These are phyloP conservation scores for Sepioteuthis lessoniana DNA, from an alignment of 2,888 invertebrate genomes.

Conservation along the genomic window DNA sequence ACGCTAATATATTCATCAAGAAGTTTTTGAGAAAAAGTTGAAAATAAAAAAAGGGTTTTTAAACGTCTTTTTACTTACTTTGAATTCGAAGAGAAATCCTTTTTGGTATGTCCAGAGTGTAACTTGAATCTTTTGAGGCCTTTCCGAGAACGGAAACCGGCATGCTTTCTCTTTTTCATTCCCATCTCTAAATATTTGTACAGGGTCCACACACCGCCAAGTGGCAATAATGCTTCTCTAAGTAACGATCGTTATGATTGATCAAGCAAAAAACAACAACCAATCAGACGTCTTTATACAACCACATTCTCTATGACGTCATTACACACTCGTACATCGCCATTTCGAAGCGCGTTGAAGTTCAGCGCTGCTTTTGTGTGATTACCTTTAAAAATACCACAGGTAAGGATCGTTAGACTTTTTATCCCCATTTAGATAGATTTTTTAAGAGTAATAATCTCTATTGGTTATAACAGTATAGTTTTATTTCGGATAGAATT, in stretches of 20 bases:
- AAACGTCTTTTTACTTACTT: too few relatives aligned
- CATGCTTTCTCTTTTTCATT: not conserved
- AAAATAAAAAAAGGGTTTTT: too few relatives aligned
- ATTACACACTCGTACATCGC: constrained; percentile 21
- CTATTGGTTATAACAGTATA: not conserved
- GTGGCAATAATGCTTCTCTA: not conserved
- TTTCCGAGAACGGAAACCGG: not conserved
- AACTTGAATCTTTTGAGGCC: not conserved
- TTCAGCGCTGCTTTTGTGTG: not conserved
- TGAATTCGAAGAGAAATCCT: not conserved
- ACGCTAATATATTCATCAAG: too few relatives aligned
- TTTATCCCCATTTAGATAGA: not conserved
- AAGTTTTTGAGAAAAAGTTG: too few relatives aligned
- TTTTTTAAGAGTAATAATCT: not conserved
- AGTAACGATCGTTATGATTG: not conserved
- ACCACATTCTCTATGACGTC: not conserved
- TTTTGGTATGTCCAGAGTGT: not conserved
- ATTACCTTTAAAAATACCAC: not conserved
- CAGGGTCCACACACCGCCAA: not conserved
- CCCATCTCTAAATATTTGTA: not conserved
- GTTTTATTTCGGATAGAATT: not conserved
- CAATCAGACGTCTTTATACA: not conserved
- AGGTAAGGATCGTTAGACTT: not conserved
- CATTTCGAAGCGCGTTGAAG: constrained; percentile 40
- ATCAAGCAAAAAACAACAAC: not conserved